Base-by-base conservation (phyloP, 2,888 invertebrate genomes). In the Trissolcus japonicus region DNA sequence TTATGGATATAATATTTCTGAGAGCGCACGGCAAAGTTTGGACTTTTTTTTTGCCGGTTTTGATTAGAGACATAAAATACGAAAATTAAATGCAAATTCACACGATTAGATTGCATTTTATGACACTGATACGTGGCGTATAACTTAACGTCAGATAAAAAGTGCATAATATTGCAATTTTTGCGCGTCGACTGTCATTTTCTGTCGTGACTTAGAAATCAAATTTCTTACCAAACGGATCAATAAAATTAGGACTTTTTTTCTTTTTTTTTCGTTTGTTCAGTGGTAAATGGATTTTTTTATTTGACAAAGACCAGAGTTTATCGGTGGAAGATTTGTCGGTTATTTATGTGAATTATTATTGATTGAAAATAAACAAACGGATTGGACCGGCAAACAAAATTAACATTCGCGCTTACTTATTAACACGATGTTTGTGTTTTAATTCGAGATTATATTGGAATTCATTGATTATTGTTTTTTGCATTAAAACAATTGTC, bases 381-480 rank as follows among this genome's bases (percentile, higher is more conserved):
- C 35, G 11, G n/a, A 35, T 35, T 25, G 25, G 4, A 25, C 6
- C 25, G 19, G 19, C 19, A 19, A 25, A 2, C 2, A 25, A 25
- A 25, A 25, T 25, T 25, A 25, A 25, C 4, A 25, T 25, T 25
- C 25, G 6, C 4, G 6, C 25, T 4, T 25, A 25, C 2, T 25
- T 25, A 25, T 21, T 6, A 25, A 4, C 25, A 25, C 4, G 25
- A 43, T 43, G 43, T 43, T 43, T 43, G 43, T 43, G 43, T 43
- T 14, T 43, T 4, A 46, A 46, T 35, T 14, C 46, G 14, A n/a
- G 46, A 46, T 46, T 46, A 11, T 46, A 6, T 46, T 46, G 9
- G 46, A 35, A 68, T 68, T 61, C 40, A 69, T 62, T 62, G 56
- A 43, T 62, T 57, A 61, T 69, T 61, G 59, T 62, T 71, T 59